A percentile compares a stretch with the other conserved stretches of the same genome.
phyloP scores from a whole-genome alignment of 1,140 invertebrate genomes.

The Zaprionus ghesquierei region DNA sequence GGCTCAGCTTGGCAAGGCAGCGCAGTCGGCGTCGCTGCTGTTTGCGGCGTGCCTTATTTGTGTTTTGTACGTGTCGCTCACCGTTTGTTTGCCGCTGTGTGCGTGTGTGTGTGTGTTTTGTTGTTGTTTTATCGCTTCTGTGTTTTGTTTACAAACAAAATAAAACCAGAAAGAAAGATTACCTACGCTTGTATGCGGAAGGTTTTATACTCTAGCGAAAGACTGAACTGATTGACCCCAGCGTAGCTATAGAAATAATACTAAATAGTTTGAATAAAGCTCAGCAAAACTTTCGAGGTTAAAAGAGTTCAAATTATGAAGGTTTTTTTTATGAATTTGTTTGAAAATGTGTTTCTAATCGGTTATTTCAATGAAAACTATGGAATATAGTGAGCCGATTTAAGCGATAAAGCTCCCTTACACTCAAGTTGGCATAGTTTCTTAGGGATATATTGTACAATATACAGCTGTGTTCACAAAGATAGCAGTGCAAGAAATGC shows the following conservation, averaged over 20 bases:
- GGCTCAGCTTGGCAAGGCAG: constrained; percentile 4
- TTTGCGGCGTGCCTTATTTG: constrained; percentile 36
- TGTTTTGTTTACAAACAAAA: constrained; percentile 4
- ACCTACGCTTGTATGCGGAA: not conserved
- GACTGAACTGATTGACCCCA: not conserved
- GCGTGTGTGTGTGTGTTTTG: not conserved
- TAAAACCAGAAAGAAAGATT: not conserved
- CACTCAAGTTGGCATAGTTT: too few relatives aligned
- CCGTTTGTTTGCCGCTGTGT: constrained; percentile 2
- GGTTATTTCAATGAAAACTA: not conserved
- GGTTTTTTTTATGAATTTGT: not conserved
- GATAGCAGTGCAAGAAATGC: too few relatives aligned
- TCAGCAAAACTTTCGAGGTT: not conserved
- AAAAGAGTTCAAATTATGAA: not conserved
- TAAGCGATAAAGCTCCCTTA: too few relatives aligned
- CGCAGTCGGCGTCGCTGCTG: constrained; percentile 9
- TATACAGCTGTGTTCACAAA: too few relatives aligned
- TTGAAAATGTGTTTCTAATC: not conserved
- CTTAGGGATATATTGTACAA: too few relatives aligned
- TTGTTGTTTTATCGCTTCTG: not conserved
- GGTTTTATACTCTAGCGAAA: not conserved
- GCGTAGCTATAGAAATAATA: not conserved
- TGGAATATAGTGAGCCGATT: not conserved
- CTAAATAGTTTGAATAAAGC: not conserved
- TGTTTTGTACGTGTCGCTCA: constrained; percentile 18